phyloP scores from a whole-genome alignment of 1,140 invertebrate species.

The Drosophila orena region DNA sequence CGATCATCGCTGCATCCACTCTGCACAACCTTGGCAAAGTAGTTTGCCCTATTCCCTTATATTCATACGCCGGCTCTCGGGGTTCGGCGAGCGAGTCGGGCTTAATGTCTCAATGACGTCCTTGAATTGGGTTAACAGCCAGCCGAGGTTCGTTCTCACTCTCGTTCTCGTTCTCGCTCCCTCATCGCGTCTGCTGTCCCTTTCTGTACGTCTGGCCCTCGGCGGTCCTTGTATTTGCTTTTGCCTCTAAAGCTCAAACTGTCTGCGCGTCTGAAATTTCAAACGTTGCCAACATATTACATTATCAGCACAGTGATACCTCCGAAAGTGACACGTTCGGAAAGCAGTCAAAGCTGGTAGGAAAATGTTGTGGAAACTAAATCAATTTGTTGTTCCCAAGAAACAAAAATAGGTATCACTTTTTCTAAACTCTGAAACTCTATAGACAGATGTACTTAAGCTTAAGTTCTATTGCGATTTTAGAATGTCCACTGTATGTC shows the following conservation, averaged over 20 bases:
- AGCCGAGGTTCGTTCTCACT: slow-evolving; percentile 45
- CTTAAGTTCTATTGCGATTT: not conserved
- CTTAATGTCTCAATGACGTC: slow-evolving; percentile 84
- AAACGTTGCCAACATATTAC: slow-evolving; percentile 53
- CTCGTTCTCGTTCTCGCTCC: not conserved
- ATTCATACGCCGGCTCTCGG: slow-evolving; percentile 59
- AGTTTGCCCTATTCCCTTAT: slow-evolving; percentile 84
- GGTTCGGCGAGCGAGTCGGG: slow-evolving; percentile 40
- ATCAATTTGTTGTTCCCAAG: no score
- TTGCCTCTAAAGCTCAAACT: slow-evolving; percentile 56
- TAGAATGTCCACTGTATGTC: slow-evolving; percentile 16
- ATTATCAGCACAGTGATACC: slow-evolving; percentile 10
- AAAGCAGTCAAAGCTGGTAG: slow-evolving; percentile 5
- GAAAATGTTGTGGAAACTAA: no score
- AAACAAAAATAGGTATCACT: no score
- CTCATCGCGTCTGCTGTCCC: not conserved
- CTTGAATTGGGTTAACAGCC: slow-evolving; percentile 84
- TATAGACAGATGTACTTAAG: no score
- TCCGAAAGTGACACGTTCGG: not conserved
- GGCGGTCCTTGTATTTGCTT: slow-evolving; percentile 51
- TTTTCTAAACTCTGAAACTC: no score
- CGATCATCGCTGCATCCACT: slow-evolving; percentile 7
- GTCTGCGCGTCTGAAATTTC: slow-evolving; percentile 81
- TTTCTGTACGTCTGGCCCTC: slow-evolving; percentile 42
- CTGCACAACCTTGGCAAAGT: slow-evolving; percentile 78